Base-by-base conservation (phyloP, 35 echinoderm and acorn worm genomes). In the Diadema setosum region DNA sequence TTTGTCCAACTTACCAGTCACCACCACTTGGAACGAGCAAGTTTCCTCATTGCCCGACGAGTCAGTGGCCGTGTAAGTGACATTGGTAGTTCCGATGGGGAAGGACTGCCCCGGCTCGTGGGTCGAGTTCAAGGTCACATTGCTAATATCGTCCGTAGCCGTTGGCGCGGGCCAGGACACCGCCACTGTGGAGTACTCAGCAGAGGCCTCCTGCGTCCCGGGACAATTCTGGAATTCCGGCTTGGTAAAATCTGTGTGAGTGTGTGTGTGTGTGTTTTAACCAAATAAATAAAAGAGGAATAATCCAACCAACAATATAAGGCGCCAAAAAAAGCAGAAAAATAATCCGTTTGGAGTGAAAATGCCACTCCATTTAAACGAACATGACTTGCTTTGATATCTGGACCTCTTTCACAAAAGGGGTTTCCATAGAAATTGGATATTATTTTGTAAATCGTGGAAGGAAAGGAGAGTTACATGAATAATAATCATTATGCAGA, bases 1-100 rank as follows among this genome's bases (percentile, higher is more conserved):
- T n/a, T n/a, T n/a, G n/a, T n/a, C n/a, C n/a, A n/a, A n/a, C n/a
- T n/a, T n/a, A n/a, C n/a, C n/a, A n/a, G n/a, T n/a, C n/a, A n/a
- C n/a, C n/a, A n/a, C n/a, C n/a, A n/a, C 89, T 14, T 31, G 52
- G 18, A 95, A 95, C 21, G 64, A 75, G 50, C 93, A 95, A 11
- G 37, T 58, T 7, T 46, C 93, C 32, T 81, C 30, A 25, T 95
- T 91, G 0, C 93, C 93, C 32, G 89, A 85, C 4, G 93, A 58
- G 78, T 95, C 93, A 15, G 45, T 75, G 21, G 82, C 74, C 12
- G 40, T 58, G 59, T 95, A 95, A 2, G 80, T 39, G 6, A 95
- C 83, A 1, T 58, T 76, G 34, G 88, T 91, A 34, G 58, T 64
- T 15, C 88, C 93, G 33, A 91, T 27, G 14, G 29, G 55, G 29